A percentile compares a stretch with the other conserved stretches of the same genome.
These are phyloP conservation scores for Lutraria lutraria DNA, from an alignment of 2,888 invertebrate species.

Conservation along the genomic window DNA sequence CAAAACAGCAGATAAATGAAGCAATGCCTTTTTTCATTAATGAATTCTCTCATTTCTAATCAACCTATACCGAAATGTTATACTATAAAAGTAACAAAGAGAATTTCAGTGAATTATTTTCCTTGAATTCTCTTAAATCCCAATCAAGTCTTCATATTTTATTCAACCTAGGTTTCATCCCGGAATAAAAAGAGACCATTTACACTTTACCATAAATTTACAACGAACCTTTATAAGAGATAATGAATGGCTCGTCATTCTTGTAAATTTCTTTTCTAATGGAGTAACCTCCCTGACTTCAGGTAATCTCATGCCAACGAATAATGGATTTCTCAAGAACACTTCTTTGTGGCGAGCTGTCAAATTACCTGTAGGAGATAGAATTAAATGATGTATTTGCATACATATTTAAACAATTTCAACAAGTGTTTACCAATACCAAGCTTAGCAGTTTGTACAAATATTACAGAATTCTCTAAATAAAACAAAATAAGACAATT, in stretches of 20 bases:
- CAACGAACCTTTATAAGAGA: slow-evolving; percentile 93
- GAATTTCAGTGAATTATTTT: background rate
- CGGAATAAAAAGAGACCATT: background rate
- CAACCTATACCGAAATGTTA: background rate
- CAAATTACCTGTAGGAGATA: slow-evolving; percentile 83
- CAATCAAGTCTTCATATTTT: background rate
- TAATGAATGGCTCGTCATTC: slow-evolving; percentile 88
- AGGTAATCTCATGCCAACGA: slow-evolving; percentile 86
- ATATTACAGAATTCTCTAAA: too few species aligned
- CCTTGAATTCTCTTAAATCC: background rate
- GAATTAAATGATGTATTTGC: background rate
- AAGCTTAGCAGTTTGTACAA: too few species aligned
- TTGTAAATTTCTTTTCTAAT: slow-evolving; percentile 84
- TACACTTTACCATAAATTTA: background rate
- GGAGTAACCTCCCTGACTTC: slow-evolving; percentile 85
- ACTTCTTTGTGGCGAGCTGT: slow-evolving; percentile 85
- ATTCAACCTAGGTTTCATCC: background rate
- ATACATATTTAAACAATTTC: too few species aligned
- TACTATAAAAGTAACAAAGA: background rate
- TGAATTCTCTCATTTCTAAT: background rate
- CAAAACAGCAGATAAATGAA: background rate
- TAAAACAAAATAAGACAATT: too few species aligned
- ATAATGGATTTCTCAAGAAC: slow-evolving; percentile 86
- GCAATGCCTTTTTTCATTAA: background rate
- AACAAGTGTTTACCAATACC: too few species aligned